Evolutionary conservation across 2,888 invertebrate species (phyloP).

Genomic region (Plusia festucae): DNA sequence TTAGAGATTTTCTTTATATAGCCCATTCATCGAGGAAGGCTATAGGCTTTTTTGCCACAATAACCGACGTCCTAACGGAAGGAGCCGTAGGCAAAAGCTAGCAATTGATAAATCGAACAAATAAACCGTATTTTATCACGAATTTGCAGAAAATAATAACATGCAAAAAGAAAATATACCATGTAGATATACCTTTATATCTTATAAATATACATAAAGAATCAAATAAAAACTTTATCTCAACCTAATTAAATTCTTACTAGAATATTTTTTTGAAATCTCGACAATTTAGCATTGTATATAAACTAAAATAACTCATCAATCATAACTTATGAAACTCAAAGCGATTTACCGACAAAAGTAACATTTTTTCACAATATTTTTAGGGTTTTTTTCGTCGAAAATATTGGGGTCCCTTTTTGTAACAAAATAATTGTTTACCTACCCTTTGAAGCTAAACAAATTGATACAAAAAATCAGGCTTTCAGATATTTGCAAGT

Average conservation of each 20-base stretch:
- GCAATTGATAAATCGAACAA: background rate
- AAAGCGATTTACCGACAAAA: constrained; percentile 4
- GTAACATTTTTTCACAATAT: background rate
- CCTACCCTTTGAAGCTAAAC: constrained; percentile 5
- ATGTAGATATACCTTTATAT: too few relatives aligned
- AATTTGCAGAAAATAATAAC: background rate
- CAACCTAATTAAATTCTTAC: too few relatives aligned
- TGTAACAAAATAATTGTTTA: constrained; percentile 28
- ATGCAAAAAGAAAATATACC: too few relatives aligned
- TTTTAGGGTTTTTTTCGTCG: background rate
- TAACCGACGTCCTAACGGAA: too few relatives aligned
- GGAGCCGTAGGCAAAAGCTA: too few relatives aligned
- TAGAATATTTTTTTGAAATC: too few relatives aligned
- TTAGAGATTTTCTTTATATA: too few relatives aligned
- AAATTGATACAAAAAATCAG: constrained; percentile 1
- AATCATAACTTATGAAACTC: background rate
- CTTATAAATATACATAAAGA: too few relatives aligned
- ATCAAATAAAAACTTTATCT: too few relatives aligned
- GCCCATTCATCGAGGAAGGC: too few relatives aligned
- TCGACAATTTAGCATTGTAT: background rate
- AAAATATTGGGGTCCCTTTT: constrained; percentile 10
- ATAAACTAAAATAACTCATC: background rate
- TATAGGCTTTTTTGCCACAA: too few relatives aligned
- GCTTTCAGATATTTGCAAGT: background rate
- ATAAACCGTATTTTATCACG: background rate